Base-by-base conservation (phyloP, 2,888 invertebrate species). In the Netelia fuscicornis region DNA sequence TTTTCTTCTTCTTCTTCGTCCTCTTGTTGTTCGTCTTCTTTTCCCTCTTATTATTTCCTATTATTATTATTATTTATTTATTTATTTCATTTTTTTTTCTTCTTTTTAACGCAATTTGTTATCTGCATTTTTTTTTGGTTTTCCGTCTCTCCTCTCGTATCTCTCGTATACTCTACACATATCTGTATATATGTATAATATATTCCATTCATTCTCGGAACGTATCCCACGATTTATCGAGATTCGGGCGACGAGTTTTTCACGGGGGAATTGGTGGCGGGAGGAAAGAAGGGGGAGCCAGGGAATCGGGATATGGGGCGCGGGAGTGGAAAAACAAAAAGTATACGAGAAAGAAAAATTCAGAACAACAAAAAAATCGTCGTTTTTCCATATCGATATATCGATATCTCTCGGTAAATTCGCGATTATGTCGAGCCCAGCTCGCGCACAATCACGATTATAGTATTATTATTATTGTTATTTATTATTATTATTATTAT, bases 361-460 rank as follows among this genome's bases (percentile, higher is more conserved):
- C n/a, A 74, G 42, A 37, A 62, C 30, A 25, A 10, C n/a, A 17
- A 17, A 17, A 44, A 77, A 81, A 82, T 25, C 13, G 17, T 64
- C 71, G 54, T 44, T 56, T 67, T 67, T 25, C 76, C 54, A 20
- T 77, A 30, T 37, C 42, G 74, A 30, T 30, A 30, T 20, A 54
- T 81, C 48, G 68, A 67, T 71, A 17, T 17, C 72, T 77, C 67
- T 72, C 64, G 76, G 70, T 82, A 75, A 77, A 81, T 78, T 44
- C 70, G 81, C 65, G 70, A 75, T 81, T 23, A 78, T 76, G 68
- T 48, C 86, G 83, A 86, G 77, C 80, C 65, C 86, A 84, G 80
- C 83, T 84, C 84, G 80, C 81, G 60, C 78, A 74, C 62, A 74
- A 79, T 74, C 75, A 75, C 70, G 70, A 75, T 76, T 62, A 72